Conservation (phyloP, 2,888 invertebrate genomes). For the Cylindroiulus punctatus region DNA sequence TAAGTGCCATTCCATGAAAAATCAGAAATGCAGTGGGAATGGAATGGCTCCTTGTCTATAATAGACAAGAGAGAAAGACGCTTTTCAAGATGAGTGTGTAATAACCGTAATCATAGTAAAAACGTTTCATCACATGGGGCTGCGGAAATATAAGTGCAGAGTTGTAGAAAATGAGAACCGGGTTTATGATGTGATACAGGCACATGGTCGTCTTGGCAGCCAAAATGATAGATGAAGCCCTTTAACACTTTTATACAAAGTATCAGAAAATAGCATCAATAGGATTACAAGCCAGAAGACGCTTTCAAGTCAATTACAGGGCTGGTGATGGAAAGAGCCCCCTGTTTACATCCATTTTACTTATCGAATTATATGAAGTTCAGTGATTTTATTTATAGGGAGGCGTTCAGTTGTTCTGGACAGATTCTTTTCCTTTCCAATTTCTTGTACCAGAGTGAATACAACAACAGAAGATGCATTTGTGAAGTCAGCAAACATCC, state of each 20-base stretch:
- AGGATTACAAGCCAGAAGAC: conserved; percentile 53
- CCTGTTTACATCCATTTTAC: conserved; percentile 50
- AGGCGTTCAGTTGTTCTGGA: conserved; percentile 31
- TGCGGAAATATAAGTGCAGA: conserved; percentile 45
- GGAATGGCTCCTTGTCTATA: conserved; percentile 47
- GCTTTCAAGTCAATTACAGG: conserved; percentile 54
- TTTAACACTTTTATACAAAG: conserved; percentile 54
- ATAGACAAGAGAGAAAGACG: conserved; percentile 40
- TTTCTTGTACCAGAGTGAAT: conserved; percentile 6
- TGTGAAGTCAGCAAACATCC: background rate
- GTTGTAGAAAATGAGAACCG: conserved; percentile 44
- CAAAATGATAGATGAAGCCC: conserved; percentile 54
- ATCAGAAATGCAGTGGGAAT: conserved; percentile 25
- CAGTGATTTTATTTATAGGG: conserved; percentile 51
- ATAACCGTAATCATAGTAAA: conserved; percentile 47
- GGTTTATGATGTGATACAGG: conserved; percentile 36
- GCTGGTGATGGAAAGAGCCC: conserved; percentile 48
- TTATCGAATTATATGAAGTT: conserved; percentile 50
- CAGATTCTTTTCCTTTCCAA: conserved; percentile 40
- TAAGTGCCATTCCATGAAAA: conserved; percentile 44
- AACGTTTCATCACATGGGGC: conserved; percentile 40
- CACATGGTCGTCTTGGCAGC: conserved; percentile 50
- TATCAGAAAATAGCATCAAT: conserved; percentile 54
- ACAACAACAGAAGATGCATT: conserved; percentile 16
- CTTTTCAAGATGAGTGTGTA: conserved; percentile 30